Evolutionary conservation across 2,113 vertebrate genomes (phyloP).

Genomic region (Xenopus tropicalis): DNA sequence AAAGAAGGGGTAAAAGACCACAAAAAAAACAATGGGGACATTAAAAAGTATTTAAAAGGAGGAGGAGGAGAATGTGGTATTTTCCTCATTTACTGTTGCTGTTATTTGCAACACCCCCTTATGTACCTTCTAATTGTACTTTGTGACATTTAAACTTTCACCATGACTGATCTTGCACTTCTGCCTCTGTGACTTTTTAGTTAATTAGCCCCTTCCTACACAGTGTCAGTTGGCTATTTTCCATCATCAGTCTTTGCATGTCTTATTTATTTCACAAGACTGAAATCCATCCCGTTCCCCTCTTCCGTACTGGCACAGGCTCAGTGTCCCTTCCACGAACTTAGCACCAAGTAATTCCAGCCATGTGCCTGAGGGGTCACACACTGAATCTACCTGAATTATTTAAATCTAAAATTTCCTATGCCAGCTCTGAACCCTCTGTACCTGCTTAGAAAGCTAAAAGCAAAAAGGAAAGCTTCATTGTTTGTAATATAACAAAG

Average conservation of each 20-base stretch:
- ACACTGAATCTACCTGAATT: not conserved
- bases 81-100: too few relatives aligned
- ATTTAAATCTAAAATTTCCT: not conserved
- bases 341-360: slow-evolving; percentile 23
- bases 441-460: not conserved
- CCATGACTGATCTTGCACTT: too few relatives aligned
- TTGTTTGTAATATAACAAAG: too few relatives aligned
- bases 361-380: not conserved
- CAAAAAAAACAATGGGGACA: too few relatives aligned
- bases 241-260: slow-evolving; percentile 17
- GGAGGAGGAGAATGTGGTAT: too few relatives aligned
- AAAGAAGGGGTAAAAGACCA: too few relatives aligned
- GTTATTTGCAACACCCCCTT: too few relatives aligned
- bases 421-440: not conserved
- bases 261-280: slow-evolving; percentile 9
- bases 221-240: slow-evolving; percentile 18
- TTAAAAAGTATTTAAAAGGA: too few relatives aligned
- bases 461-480: too few relatives aligned
- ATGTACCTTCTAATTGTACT: too few relatives aligned
- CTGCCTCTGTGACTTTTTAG: too few relatives aligned
- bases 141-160: too few relatives aligned
- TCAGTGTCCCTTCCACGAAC: slow-evolving; percentile 23
- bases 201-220: not conserved
- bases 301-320: slow-evolving; percentile 10
- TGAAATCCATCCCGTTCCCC: slow-evolving; percentile 21